Evolutionary conservation across 2,888 invertebrate species (phyloP), one percentile per base, ranked within the genome.

Genomic region (Taenaris catops): DNA sequence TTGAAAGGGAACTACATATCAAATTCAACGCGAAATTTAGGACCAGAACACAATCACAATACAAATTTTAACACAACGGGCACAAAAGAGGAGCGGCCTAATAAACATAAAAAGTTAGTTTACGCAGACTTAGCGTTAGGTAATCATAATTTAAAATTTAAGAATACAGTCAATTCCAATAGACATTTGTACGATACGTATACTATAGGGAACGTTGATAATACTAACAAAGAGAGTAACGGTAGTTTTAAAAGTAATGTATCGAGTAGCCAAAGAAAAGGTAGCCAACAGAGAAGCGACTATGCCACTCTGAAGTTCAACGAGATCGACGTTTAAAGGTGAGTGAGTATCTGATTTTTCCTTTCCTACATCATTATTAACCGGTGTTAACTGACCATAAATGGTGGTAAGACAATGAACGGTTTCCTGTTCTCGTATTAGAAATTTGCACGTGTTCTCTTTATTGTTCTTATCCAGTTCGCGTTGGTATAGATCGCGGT

Each of bases 91-190:
- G 84, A 84, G 2, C 76, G 75, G 52, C 69, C 73, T 53, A n/a
- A n/a, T n/a, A 87, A 69, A 53, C 79, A 83, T 66, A 87, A 86
- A 71, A 87, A 84, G 53, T 63, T 87, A 72, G 87, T 87, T 29
- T 87, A 87, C 53, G 87, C 87, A 47, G 87, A 87, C 57, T 64
- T 87, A 78, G 87, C 87, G 18, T 72, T 87, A 76, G 86, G 84
- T 58, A 87, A 87, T 61, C 87, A 87, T 74, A 87, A 87, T 69
- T 65, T 87, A 70, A 87, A 87, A 58, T 87, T 87, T 78, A 87
- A 87, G 63, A 87, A 87, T 65, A 87, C 87, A 53, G 87, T 87
- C 71, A 87, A 87, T 78, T 87, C 87, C 45, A 87, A 87, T 75
- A 80, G 87, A 67, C 87, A 86, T 56, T 73, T 87, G 60, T 87